Evolutionary conservation across 2,888 invertebrate genomes (phyloP).

Genomic region (Escarpia spicata): DNA sequence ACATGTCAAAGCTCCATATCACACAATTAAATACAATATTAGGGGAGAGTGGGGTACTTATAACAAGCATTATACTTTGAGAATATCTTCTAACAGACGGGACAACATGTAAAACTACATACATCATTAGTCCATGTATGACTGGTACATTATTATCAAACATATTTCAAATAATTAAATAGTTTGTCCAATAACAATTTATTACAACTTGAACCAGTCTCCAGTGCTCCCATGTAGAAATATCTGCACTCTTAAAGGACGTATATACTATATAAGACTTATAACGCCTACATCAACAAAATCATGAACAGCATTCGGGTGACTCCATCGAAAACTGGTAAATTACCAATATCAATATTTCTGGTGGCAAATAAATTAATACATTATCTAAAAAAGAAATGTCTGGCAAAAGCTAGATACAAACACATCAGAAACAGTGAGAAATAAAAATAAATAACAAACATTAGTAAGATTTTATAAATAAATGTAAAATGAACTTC

Average conservation of each 20-base stretch:
- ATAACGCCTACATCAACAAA: background rate
- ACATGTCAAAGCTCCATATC: background rate
- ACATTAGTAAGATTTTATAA: background rate
- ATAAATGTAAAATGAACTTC: background rate
- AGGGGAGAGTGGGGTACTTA: background rate
- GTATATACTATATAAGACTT: no score
- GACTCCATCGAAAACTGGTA: background rate
- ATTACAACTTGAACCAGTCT: background rate
- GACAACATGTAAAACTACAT: background rate
- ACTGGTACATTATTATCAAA: background rate
- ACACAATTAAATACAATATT: background rate
- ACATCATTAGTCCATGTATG: background rate
- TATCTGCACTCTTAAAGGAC: background rate
- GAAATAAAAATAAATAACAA: background rate
- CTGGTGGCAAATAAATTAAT: constrained; percentile 10
- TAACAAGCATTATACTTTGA: background rate
- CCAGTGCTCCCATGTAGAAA: background rate
- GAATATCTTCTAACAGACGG: background rate
- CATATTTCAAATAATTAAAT: no score
- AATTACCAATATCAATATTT: background rate
- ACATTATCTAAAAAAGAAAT: background rate
- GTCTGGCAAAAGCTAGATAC: background rate
- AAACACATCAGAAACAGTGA: background rate
- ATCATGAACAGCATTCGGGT: background rate
- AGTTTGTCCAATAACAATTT: no score